phyloP scores from a whole-genome alignment of 2,888 invertebrate genomes.

The Troilus luridus region DNA sequence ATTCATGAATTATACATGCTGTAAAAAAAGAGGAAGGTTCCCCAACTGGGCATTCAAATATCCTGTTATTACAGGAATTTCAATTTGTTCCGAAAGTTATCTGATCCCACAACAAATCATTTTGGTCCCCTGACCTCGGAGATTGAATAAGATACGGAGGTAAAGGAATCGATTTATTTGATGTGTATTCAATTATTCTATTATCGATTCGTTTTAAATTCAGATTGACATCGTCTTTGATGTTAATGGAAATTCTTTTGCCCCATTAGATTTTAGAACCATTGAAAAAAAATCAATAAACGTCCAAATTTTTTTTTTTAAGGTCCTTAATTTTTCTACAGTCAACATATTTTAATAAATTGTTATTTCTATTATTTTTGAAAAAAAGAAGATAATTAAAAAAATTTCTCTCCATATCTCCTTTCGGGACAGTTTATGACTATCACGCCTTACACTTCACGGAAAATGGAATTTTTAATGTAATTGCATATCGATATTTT shows the following conservation, averaged over 20 bases:
- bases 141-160: not conserved
- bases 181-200: conserved; percentile 21
- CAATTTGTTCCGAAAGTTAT: conserved; percentile 29
- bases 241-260: conserved; percentile 25
- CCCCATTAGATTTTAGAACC: not conserved
- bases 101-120: conserved; percentile 30
- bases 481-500: too few species aligned
- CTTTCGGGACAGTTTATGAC: too few species aligned
- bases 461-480: too few species aligned
- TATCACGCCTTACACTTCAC: too few species aligned
- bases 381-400: too few species aligned
- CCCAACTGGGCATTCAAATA: conserved; percentile 15
- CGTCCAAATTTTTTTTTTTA: not conserved
- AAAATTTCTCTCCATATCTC: too few species aligned
- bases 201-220: conserved; percentile 27
- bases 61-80: conserved; percentile 36
- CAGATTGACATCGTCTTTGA: not conserved
- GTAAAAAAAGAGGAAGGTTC: not conserved
- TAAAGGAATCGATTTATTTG: conserved; percentile 10
- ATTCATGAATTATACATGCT: conserved; percentile 20
- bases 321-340: not conserved
- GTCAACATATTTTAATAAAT: not conserved
- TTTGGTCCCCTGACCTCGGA: conserved; percentile 2
- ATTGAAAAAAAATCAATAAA: not conserved
- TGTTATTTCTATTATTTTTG: too few species aligned